Percentiles rank a stretch among this genome's conserved stretches.
These are phyloP conservation scores for Abrostola triplasia DNA, from an alignment of 2,888 invertebrate species.

Conservation along the genomic window DNA sequence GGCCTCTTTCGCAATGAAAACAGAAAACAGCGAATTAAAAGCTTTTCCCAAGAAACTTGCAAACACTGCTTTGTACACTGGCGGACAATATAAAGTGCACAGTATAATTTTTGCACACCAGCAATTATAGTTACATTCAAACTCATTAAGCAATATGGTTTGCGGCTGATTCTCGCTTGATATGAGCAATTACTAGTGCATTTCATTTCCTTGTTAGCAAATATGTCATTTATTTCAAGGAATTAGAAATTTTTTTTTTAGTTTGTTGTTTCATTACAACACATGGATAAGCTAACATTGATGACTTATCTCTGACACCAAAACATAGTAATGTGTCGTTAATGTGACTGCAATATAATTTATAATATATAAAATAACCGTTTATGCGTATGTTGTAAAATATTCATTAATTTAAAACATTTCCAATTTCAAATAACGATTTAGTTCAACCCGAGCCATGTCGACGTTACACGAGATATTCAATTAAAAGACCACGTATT, in stretches of 20 bases:
- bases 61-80: conserved; percentile 39
- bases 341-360: background rate
- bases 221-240: conserved; percentile 11
- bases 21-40: conserved; percentile 51
- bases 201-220: conserved; percentile 42
- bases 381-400: no score
- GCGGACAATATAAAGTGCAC: conserved; percentile 51
- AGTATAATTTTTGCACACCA: conserved; percentile 51
- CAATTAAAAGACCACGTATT: conserved; percentile 26
- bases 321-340: background rate
- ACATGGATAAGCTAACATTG: background rate
- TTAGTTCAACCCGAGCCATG: background rate
- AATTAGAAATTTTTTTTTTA: conserved; percentile 30
- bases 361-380: no score
- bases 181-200: conserved; percentile 36
- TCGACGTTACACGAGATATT: conserved; percentile 11
- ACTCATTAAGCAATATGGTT: conserved; percentile 42
- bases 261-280: conserved; percentile 26
- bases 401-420: background rate
- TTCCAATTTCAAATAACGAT: no score
- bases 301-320: background rate
- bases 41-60: conserved; percentile 56
- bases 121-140: conserved; percentile 43
- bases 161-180: conserved; percentile 36
- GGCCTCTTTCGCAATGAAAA: conserved; percentile 51